Evolutionary conservation across 2,797 vertebrate species (phyloP).

Genomic region (Sternarchorhynchus goeldii): DNA sequence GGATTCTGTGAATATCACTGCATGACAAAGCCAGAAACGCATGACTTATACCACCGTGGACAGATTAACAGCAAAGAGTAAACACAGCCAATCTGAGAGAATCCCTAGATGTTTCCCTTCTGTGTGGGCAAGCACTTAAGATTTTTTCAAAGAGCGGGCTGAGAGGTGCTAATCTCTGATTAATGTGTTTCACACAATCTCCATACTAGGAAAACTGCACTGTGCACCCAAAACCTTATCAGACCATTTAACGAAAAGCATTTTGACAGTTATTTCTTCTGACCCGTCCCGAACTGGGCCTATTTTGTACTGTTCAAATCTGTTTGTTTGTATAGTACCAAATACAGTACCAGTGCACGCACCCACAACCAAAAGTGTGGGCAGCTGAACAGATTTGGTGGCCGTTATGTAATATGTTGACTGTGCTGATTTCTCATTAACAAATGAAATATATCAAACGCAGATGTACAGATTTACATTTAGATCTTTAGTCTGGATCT

Average conservation of each 20-base stretch:
- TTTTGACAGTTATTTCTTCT: constrained; percentile 4
- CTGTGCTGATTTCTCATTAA: not conserved
- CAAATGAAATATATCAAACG: too few relatives aligned
- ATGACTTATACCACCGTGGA: not conserved
- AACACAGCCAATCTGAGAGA: constrained; percentile 1
- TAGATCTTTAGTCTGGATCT: too few relatives aligned
- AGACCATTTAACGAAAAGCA: constrained; percentile 16
- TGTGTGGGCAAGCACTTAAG: constrained; percentile 37
- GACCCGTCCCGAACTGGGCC: constrained; percentile 8
- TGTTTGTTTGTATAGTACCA: not conserved
- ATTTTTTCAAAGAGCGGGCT: constrained; percentile 10
- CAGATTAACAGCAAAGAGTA: constrained; percentile 26
- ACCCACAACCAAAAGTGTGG: not conserved
- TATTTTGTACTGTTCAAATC: constrained; percentile 12
- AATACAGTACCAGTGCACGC: not conserved
- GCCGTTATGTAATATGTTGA: not conserved
- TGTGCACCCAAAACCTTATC: constrained; percentile 9
- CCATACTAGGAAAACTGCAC: constrained; percentile 2
- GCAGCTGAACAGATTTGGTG: not conserved
- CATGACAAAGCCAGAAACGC: constrained; percentile 6
- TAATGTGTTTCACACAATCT: constrained; percentile 24
- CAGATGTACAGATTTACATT: too few relatives aligned
- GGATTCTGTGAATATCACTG: constrained; percentile 12
- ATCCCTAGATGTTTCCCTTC: constrained; percentile 12
- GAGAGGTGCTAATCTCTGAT: constrained; percentile 36